phyloP scores from a whole-genome alignment of 2,113 vertebrate species.

The Tamias sibiricus region DNA sequence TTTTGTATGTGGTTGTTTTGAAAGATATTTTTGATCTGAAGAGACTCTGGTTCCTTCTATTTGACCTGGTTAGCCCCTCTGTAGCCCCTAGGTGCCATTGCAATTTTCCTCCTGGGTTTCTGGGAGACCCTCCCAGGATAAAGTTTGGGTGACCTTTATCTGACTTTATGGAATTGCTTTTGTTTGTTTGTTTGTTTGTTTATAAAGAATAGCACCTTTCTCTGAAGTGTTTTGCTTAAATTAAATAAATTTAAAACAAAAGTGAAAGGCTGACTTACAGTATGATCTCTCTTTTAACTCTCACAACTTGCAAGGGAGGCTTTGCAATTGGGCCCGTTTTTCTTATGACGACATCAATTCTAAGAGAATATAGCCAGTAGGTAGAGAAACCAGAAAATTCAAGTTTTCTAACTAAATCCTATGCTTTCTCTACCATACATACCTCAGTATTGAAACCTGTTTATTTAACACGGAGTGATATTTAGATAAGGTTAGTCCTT shows the following conservation, averaged over 20 bases:
- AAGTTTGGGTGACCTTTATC: neutral
- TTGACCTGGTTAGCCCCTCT: neutral
- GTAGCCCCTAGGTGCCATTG: neutral
- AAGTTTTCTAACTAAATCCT: constrained; percentile 21
- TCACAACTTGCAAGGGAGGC: neutral
- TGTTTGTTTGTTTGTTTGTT: neutral
- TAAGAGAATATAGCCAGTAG: neutral
- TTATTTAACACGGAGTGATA: neutral
- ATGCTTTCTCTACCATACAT: neutral
- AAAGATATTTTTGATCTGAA: neutral
- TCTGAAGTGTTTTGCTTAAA: constrained; percentile 19
- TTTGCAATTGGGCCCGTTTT: neutral
- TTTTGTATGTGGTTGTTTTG: neutral
- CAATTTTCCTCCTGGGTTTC: neutral
- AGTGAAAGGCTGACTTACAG: neutral
- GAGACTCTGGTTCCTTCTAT: neutral
- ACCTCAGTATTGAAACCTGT: neutral
- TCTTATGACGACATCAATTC: neutral
- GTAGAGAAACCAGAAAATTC: neutral
- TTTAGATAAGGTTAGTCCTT: neutral
- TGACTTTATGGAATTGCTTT: neutral
- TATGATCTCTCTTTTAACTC: neutral
- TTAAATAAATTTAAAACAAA: constrained; percentile 26
- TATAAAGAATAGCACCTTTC: neutral
- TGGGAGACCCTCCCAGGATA: neutral